Evolutionary conservation across 92 coral and sea anemone genomes (phyloP).

Genomic region (Scolanthus callimorphus): DNA sequence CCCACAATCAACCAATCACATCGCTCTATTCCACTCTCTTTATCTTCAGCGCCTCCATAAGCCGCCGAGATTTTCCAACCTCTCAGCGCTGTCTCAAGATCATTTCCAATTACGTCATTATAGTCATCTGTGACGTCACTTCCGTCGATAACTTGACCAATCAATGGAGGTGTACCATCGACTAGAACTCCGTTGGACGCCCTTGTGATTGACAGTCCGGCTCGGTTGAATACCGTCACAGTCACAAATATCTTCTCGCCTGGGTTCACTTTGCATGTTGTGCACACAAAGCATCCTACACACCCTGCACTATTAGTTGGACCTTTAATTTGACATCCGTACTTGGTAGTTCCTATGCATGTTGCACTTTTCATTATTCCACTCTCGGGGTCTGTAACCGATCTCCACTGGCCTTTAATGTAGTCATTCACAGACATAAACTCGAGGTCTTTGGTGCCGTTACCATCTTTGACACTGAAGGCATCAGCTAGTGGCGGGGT

Average conservation of each 20-base stretch:
- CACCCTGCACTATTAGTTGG: conserved; percentile 38
- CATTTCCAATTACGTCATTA: conserved; percentile 45
- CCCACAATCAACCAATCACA: conserved; percentile 65
- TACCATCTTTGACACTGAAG: conserved; percentile 46
- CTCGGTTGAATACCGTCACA: conserved; percentile 67
- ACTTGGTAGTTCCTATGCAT: conserved; percentile 73
- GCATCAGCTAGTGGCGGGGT: conserved; percentile 57
- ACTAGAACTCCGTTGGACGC: conserved; percentile 79
- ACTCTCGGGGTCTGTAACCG: conserved; percentile 69
- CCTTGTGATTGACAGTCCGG: conserved; percentile 55
- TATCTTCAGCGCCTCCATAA: conserved; percentile 87
- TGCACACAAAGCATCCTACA: conserved; percentile 49
- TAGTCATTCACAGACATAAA: conserved; percentile 39
- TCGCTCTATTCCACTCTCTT: conserved; percentile 59
- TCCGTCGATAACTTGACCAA: conserved; percentile 81
- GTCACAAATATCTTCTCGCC: conserved; percentile 65
- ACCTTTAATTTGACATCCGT: conserved; percentile 61
- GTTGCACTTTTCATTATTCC: conserved; percentile 45
- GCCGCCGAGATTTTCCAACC: conserved; percentile 77
- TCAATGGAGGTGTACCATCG: conserved; percentile 77
- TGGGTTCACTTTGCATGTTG: conserved; percentile 40
- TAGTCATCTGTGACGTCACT: conserved; percentile 29
- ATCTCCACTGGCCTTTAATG: conserved; percentile 65
- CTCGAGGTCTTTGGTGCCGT: conserved; percentile 24
- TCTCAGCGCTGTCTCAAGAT: conserved; percentile 47